Percentiles rank a stretch among this genome's conserved stretches.
These are phyloP conservation scores for Drosophila repletoides DNA, from an alignment of 1,140 invertebrate genomes.

Conservation along the genomic window DNA sequence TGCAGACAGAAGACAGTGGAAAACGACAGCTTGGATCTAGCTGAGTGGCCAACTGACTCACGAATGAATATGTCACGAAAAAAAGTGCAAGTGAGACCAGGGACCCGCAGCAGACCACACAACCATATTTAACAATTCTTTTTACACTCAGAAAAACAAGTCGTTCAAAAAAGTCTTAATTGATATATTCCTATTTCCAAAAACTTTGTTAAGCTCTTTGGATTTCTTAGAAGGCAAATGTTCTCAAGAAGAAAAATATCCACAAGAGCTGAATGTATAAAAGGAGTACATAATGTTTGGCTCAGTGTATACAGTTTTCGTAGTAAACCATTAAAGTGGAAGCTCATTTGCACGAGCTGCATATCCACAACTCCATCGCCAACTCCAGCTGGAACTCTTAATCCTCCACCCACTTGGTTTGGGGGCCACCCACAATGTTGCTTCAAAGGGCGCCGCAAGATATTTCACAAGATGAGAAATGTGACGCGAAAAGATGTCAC, in stretches of 20 bases:
- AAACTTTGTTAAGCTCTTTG: too few species aligned
- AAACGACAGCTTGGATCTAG: constrained; percentile 14
- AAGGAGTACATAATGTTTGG: too few species aligned
- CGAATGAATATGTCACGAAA: background rate
- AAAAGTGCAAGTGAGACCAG: constrained; percentile 25
- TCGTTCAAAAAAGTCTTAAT: too few species aligned
- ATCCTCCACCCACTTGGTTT: background rate
- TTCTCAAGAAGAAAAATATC: too few species aligned
- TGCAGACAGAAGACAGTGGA: too few species aligned
- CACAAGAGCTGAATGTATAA: too few species aligned
- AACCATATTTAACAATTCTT: too few species aligned
- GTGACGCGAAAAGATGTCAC: constrained; percentile 73
- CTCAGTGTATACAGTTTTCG: constrained; percentile 60
- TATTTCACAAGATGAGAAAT: constrained; percentile 76
- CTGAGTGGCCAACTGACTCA: constrained; percentile 1
- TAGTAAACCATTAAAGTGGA: constrained; percentile 65
- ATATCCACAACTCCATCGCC: constrained; percentile 2
- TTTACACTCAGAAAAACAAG: background rate
- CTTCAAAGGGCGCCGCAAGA: constrained; percentile 67
- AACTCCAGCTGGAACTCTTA: background rate
- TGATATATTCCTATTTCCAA: too few species aligned
- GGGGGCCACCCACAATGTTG: constrained; percentile 58
- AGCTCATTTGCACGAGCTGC: constrained; percentile 31
- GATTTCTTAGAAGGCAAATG: too few species aligned
- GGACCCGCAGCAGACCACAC: constrained; percentile 8